Percentiles rank a stretch among this genome's conserved stretches.
Evolutionary conservation across 2,797 vertebrate genomes (phyloP).

Genomic region (Todus mexicanus): DNA sequence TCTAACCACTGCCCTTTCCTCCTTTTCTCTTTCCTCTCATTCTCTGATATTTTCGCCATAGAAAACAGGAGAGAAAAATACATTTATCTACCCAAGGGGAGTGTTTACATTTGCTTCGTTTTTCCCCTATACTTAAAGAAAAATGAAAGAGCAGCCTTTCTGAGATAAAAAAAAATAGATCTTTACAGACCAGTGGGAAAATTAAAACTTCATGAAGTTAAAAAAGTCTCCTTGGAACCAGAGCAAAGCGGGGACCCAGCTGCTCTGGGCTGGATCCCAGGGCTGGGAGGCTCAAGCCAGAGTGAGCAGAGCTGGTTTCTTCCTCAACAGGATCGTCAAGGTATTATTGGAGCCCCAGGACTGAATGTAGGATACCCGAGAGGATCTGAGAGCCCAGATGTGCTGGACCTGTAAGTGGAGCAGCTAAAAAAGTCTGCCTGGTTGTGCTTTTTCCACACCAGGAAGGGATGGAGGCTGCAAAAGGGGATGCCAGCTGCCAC

Average conservation of each 20-base stretch:
- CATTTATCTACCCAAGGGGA: not conserved
- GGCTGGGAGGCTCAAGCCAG: not conserved
- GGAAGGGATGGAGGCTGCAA: not conserved
- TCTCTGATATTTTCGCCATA: not conserved
- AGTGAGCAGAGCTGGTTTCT: not conserved
- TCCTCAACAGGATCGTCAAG: not conserved
- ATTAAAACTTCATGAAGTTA: not conserved
- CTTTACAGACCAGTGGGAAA: not conserved
- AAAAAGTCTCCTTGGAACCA: not conserved
- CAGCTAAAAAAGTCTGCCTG: accelerated
- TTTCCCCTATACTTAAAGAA: not conserved
- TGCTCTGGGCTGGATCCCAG: not conserved
- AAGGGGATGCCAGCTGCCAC: not conserved
- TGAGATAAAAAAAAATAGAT: not conserved
- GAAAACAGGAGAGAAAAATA: not conserved
- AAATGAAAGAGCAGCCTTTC: not conserved
- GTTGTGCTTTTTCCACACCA: too few species aligned
- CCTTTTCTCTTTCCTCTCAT: not conserved
- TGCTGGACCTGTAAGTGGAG: not conserved
- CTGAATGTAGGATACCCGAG: accelerated
- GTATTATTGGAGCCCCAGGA: not conserved
- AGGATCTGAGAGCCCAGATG: not conserved
- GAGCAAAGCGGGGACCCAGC: not conserved
- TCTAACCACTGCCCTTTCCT: not conserved
- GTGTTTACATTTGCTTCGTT: not conserved